Evolutionary conservation across 2,797 vertebrate species (phyloP).

Genomic region (Gymnothorax reevesii): DNA sequence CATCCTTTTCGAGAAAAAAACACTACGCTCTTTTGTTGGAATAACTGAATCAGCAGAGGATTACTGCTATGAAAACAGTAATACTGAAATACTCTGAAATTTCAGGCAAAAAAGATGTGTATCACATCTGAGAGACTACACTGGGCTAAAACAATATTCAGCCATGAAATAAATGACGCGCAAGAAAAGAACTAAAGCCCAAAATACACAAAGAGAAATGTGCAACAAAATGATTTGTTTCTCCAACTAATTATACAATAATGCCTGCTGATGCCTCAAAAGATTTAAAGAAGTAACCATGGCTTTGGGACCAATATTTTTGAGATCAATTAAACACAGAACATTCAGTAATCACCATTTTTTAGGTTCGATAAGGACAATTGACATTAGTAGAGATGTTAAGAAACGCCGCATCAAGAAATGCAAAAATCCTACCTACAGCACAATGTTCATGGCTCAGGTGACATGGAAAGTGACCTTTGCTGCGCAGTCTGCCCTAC

Average conservation of each 20-base stretch:
- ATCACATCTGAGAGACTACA: neutral
- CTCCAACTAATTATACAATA: constrained; percentile 33
- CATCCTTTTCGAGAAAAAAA: neutral
- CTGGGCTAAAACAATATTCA: constrained; percentile 5
- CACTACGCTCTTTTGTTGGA: neutral
- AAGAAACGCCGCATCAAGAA: constrained; percentile 58
- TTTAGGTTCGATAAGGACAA: constrained; percentile 47
- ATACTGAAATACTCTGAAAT: neutral
- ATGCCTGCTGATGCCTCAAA: constrained; percentile 62
- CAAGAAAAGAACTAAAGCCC: constrained; percentile 83
- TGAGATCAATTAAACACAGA: constrained; percentile 18
- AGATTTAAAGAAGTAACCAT: constrained; percentile 65
- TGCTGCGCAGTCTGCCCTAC: constrained; percentile 94
- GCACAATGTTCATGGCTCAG: constrained; percentile 85
- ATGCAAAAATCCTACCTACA: constrained; percentile 97
- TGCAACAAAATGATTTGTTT: constrained; percentile 54
- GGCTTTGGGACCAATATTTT: constrained; percentile 46
- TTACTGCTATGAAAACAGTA: neutral
- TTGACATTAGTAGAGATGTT: constrained; percentile 59
- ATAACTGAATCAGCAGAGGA: neutral
- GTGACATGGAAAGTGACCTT: constrained; percentile 95
- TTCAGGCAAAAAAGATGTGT: neutral
- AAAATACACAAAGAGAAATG: constrained; percentile 92
- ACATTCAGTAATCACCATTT: constrained; percentile 16
- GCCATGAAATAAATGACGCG: neutral